A percentile compares a stretch with the other conserved stretches of the same genome.
These are phyloP conservation scores for Agonopterix alstromeriana DNA, from an alignment of 2,888 invertebrate genomes.

Conservation along the genomic window DNA sequence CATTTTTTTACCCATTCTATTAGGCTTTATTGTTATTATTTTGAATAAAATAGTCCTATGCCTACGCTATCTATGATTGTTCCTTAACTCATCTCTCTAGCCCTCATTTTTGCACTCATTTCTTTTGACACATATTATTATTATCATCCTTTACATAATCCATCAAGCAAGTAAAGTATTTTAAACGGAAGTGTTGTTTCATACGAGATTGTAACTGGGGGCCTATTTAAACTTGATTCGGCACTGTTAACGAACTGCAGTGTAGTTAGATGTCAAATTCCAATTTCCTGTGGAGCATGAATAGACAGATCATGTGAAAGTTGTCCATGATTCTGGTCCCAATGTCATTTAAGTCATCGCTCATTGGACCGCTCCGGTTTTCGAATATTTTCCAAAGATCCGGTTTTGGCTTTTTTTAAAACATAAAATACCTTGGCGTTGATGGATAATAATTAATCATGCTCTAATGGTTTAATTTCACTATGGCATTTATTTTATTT, in stretches of 20 bases:
- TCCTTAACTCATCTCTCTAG: no score
- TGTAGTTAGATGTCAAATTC: conserved; percentile 16
- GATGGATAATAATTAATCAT: no score
- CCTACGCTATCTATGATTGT: no score
- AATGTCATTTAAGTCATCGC: conserved; percentile 41
- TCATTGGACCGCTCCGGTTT: conserved; percentile 36
- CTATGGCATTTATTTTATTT: no score
- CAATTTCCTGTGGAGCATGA: conserved; percentile 34
- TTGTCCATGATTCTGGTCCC: conserved; percentile 42
- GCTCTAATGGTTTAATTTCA: no score
- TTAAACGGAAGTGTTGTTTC: background rate
- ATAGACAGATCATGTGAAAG: conserved; percentile 50
- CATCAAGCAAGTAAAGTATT: no score
- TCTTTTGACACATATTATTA: no score
- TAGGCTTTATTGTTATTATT: no score
- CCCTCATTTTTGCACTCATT: no score
- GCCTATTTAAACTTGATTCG: background rate
- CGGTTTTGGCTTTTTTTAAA: conserved; percentile 23
- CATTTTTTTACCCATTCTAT: no score
- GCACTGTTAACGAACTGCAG: background rate
- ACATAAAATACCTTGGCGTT: background rate
- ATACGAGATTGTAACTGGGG: background rate
- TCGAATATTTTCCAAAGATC: conserved; percentile 34
- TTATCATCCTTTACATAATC: no score
- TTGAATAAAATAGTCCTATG: no score